Evolutionary conservation across 2,113 vertebrate species (phyloP).

Genomic region (Tauraco erythrolophus): DNA sequence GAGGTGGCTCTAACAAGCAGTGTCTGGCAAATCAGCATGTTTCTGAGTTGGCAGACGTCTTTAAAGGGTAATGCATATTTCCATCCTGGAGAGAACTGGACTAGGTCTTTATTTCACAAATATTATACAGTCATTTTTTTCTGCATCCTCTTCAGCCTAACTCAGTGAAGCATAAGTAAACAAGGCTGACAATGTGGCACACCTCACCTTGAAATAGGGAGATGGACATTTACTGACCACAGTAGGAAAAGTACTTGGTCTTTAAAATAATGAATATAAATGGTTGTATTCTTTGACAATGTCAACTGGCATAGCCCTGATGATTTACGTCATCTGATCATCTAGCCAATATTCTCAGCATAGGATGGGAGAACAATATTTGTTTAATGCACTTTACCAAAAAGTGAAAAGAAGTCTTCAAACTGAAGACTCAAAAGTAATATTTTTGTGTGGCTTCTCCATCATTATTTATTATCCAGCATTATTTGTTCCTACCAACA

Average conservation of each 20-base stretch:
- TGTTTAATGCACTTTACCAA: neutral
- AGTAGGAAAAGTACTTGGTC: neutral
- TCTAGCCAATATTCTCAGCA: neutral
- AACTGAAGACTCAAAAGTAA: neutral
- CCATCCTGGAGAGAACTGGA: neutral
- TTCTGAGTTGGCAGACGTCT: neutral
- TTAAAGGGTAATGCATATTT: neutral
- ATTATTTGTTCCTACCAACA: neutral
- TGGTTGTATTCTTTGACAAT: neutral
- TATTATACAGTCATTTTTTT: neutral
- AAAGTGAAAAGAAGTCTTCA: neutral
- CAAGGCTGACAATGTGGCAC: slow-evolving; percentile 6
- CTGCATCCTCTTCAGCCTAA: slow-evolving; percentile 5
- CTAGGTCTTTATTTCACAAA: neutral
- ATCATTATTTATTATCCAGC: neutral
- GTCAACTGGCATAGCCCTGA: rapidly evolving
- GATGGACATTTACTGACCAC: slow-evolving; percentile 16
- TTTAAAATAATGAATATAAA: neutral
- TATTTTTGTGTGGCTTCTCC: neutral
- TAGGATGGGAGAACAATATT: neutral
- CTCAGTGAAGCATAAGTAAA: slow-evolving; percentile 40
- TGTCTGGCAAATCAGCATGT: neutral
- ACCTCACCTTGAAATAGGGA: slow-evolving; percentile 41
- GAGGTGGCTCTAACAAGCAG: neutral
- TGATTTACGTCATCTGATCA: neutral